Base-by-base conservation (phyloP, 2,113 vertebrate genomes). In the Trematomus loennbergii region DNA sequence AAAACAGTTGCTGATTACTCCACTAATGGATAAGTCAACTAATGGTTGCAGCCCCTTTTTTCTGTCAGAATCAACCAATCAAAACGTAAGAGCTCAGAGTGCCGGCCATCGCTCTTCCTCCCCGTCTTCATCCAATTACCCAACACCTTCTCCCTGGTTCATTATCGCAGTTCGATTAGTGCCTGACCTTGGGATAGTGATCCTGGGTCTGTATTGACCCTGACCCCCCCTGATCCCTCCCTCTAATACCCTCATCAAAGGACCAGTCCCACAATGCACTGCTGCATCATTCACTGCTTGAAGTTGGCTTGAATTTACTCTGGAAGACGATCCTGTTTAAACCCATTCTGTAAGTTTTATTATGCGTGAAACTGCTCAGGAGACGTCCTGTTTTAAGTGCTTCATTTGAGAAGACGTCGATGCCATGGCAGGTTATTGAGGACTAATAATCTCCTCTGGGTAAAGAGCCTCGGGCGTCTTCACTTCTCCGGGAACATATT, bases 141-240 rank as follows among this genome's bases (percentile, higher is more conserved):
- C 13, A 43, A 72, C 79, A 53, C 43, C 18, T 25, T 82, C 77
- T 81, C 87, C 63, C 81, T 78, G 16, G 49, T 72, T 88, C 72
- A 81, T 92, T 90, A 45, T 81, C 73, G 68, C 49, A 0, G 22
- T 87, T 92, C 77, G 53, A 91, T 93, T 78, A 5, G 67, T 78
- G 79, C 49, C 33, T 78, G 90, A 92, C 92, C 87, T 89, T 90
- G 87, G 64, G 40, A 88, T 43, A 81, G 75, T 9, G 49, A 90
- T 89, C 79, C 78, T 55, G 40, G 68, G 48, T 73, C 73, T 83
- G 66, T 87, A 90, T 90, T 93, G 89, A 94, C 91, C 86, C 74
- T 69, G 82, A 70, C 62, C 71, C 81, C 69, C 69, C 43, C 73
- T 25, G 55, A 69, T 60, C 17, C 55, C 75, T 79, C 46, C 69